These are phyloP conservation scores for Harmothoe impar DNA, from an alignment of 2,888 invertebrate genomes.

Conservation along the genomic window DNA sequence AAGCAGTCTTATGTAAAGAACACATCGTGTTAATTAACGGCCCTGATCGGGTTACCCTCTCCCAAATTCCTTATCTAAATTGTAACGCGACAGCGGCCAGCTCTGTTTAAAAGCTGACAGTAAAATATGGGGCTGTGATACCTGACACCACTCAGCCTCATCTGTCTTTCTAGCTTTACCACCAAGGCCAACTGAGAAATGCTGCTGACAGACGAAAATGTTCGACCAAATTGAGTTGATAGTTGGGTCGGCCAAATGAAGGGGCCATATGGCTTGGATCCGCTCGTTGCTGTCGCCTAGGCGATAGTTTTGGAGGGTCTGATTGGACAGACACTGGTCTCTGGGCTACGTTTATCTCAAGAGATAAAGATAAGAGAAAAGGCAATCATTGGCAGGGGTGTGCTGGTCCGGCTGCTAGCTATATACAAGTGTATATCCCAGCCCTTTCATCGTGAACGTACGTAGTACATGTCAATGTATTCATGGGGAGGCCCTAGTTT, in stretches of 20 bases:
- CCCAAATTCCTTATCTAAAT: constrained; percentile 73
- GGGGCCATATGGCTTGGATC: constrained; percentile 59
- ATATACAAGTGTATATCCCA: too few species aligned
- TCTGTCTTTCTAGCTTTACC: constrained; percentile 72
- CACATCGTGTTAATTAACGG: constrained; percentile 72
- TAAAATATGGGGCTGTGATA: constrained; percentile 72
- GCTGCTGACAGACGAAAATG: constrained; percentile 88
- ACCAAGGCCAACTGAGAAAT: constrained; percentile 85
- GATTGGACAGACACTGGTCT: constrained; percentile 36
- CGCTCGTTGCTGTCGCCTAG: constrained; percentile 23
- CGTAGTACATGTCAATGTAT: too few species aligned
- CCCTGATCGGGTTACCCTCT: constrained; percentile 70
- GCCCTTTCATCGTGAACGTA: too few species aligned
- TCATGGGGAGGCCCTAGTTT: too few species aligned
- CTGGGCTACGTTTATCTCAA: constrained; percentile 18
- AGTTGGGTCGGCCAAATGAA: constrained; percentile 58
- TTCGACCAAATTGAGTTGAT: constrained; percentile 63
- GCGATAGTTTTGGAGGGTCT: constrained; percentile 31
- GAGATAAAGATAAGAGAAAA: constrained; percentile 36
- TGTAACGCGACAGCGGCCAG: constrained; percentile 71
- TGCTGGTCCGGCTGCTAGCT: background rate
- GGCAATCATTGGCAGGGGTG: background rate
- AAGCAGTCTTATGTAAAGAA: constrained; percentile 69
- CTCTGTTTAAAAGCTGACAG: constrained; percentile 73
- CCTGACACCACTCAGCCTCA: constrained; percentile 71